Base-by-base conservation (phyloP, 2,113 vertebrate species). In the Lagopus leucura region DNA sequence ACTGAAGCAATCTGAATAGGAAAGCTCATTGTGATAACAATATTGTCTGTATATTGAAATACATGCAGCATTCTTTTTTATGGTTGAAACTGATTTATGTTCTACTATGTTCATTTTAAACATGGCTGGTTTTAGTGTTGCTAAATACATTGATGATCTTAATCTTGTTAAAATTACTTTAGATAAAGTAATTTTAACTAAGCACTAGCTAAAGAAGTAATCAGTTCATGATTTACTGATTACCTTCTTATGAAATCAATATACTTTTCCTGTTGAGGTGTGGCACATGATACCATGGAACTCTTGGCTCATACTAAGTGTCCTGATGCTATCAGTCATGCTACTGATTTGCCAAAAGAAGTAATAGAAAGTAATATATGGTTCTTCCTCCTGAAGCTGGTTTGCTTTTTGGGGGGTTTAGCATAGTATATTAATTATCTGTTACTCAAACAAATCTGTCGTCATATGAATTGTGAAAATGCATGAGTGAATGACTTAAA, bases 401-500 rank as follows among this genome's bases (percentile, higher is more conserved):
- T 66, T 94, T 72, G 88, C 76, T 82, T 75, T 89, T 66, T 45
- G 63, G 55, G 76, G 58, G 75, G 55, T 14, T 92, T 90, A 94
- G 67, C 86, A 54, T 79, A 54, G 40, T 94, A 47, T 83, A 90
- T 96, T 91, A 73, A 36, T 94, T 88, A 65, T 88, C 74, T 79
- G 69, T 87, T 91, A 86, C 89, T 95, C 92, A 66, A 92, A 82
- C 79, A 91, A 82, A 57, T 54, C 38, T 64, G 57, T 86, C 38
- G 72, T 83, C 65, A 43, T 91, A 82, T 36, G 77, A 88, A 78
- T 87, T 92, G 92, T 96, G 87, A 88, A 93, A 94, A 87, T 96
- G 71, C 83, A 95, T 94, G 91, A 92, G 48, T 75, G 65, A 96
- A 82, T 95, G 81, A 64, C 80, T 88, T 96, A 96, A 97, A 95